These are phyloP conservation scores for Xylota sylvarum DNA, from an alignment of 2,888 invertebrate species.

Conservation along the genomic window DNA sequence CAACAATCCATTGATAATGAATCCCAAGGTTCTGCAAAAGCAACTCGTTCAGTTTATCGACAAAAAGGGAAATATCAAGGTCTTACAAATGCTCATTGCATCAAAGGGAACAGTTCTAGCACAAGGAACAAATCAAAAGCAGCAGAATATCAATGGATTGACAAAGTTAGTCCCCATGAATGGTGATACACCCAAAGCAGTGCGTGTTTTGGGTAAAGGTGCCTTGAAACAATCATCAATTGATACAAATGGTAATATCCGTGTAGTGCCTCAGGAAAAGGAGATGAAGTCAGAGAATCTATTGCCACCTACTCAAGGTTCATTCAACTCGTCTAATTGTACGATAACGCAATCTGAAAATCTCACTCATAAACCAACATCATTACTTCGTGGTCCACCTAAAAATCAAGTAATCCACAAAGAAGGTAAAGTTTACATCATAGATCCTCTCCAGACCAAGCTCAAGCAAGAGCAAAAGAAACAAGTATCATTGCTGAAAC, in stretches of 20 bases:
- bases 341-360: constrained; percentile 20
- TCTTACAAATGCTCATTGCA: constrained; percentile 80
- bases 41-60: constrained; percentile 80
- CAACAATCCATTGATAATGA: constrained; percentile 4
- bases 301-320: background rate
- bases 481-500: constrained; percentile 83
- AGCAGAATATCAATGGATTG: constrained; percentile 31
- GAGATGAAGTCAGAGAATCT: constrained; percentile 5
- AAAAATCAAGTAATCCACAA: constrained; percentile 82
- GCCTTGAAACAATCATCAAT: constrained; percentile 1
- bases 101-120: constrained; percentile 23
- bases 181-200: constrained; percentile 18
- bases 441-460: constrained; percentile 83
- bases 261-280: background rate
- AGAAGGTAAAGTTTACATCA: constrained; percentile 83
- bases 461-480: constrained; percentile 82
- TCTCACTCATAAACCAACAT: constrained; percentile 10
- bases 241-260: constrained; percentile 31
- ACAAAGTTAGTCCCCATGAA: constrained; percentile 24
- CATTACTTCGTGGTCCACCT: constrained; percentile 50
- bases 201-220: constrained; percentile 16
- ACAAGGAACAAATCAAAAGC: constrained; percentile 19
- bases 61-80: constrained; percentile 80
- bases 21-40: constrained; percentile 78
- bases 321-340: background rate